These are phyloP conservation scores for Alloplasta piceator DNA, from an alignment of 2,888 invertebrate species.

Conservation along the genomic window DNA sequence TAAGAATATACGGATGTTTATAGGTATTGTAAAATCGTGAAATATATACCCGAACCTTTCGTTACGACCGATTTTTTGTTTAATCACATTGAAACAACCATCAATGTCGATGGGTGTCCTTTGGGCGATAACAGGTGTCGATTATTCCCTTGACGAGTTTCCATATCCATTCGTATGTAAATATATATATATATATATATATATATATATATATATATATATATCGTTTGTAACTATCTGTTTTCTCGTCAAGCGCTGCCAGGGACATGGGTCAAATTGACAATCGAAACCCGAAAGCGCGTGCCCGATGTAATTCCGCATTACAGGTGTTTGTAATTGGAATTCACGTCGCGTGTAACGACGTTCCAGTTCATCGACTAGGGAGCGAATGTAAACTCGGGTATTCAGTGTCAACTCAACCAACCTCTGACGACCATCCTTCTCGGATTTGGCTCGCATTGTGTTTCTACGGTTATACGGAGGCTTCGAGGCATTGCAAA, in stretches of 20 bases:
- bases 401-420: too few relatives aligned
- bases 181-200: slow-evolving; percentile 22
- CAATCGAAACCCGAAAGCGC: slow-evolving; percentile 63
- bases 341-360: slow-evolving; percentile 67
- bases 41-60: background rate
- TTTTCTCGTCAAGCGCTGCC: slow-evolving; percentile 58
- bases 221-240: slow-evolving; percentile 27
- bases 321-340: slow-evolving; percentile 71
- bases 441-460: too few relatives aligned
- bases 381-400: background rate
- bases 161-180: too few relatives aligned
- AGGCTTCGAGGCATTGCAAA: too few relatives aligned
- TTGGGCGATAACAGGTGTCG: slow-evolving; percentile 41
- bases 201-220: slow-evolving; percentile 21
- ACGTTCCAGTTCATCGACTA: slow-evolving; percentile 53
- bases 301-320: slow-evolving; percentile 67
- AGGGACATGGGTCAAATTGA: slow-evolving; percentile 65
- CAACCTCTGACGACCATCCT: too few relatives aligned
- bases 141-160: slow-evolving; percentile 35
- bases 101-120: slow-evolving; percentile 25
- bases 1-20: background rate
- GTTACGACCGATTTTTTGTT: slow-evolving; percentile 4
- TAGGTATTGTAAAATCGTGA: background rate
- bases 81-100: slow-evolving; percentile 39
- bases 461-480: too few relatives aligned